phyloP scores from a whole-genome alignment of 2,797 vertebrate species.

The Phrynocephalus forsythii region DNA sequence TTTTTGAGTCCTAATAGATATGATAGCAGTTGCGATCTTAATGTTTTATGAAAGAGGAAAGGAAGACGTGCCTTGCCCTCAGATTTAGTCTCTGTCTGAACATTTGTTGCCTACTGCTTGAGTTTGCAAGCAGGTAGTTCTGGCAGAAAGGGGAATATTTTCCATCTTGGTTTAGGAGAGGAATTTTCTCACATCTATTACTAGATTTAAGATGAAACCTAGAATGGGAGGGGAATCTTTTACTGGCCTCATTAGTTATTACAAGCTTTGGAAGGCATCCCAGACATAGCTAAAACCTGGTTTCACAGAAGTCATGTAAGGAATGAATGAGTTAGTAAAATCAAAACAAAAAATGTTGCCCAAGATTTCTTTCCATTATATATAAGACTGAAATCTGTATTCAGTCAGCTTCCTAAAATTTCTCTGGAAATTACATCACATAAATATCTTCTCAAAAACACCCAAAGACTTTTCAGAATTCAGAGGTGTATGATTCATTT shows the following conservation, averaged over 20 bases:
- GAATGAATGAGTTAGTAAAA: not conserved
- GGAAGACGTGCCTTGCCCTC: not conserved
- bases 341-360: not conserved
- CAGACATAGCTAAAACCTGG: not conserved
- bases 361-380: constrained; percentile 6
- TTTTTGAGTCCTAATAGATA: no score
- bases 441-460: constrained; percentile 58
- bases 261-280: not conserved
- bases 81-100: not conserved
- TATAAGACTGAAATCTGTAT: constrained; percentile 45
- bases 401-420: constrained; percentile 61
- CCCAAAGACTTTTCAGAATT: constrained; percentile 53
- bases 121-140: not conserved
- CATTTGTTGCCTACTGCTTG: not conserved
- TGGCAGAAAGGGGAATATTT: not conserved
- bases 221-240: not conserved
- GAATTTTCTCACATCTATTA: not conserved
- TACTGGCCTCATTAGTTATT: not conserved
- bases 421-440: constrained; percentile 48
- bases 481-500: constrained; percentile 37
- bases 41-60: not conserved
- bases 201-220: not conserved
- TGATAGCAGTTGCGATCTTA: not conserved
- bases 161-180: not conserved
- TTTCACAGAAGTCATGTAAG: not conserved